These are phyloP conservation scores for Caenorhabditis uteleia DNA, from an alignment of 2,888 invertebrate species.

Conservation along the genomic window DNA sequence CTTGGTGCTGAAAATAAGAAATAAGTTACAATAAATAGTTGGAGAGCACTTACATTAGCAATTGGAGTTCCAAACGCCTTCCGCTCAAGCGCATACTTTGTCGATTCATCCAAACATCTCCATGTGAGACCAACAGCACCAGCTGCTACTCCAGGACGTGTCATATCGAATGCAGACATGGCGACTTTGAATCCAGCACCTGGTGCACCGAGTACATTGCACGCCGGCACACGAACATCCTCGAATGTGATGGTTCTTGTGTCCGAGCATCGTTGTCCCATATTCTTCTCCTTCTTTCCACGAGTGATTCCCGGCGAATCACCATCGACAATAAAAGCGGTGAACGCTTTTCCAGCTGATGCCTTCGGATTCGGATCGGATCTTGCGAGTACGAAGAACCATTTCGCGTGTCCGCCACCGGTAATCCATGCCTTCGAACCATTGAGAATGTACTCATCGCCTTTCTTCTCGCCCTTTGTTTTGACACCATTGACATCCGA, in stretches of 20 bases:
- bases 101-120: constrained; percentile 87
- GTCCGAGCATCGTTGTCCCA: constrained; percentile 95
- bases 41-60: constrained; percentile 70
- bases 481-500: constrained; percentile 91
- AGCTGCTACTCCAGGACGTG: constrained; percentile 81
- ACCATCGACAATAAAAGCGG: constrained; percentile 92
- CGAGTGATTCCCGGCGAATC: constrained; percentile 84
- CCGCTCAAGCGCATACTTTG: constrained; percentile 87
- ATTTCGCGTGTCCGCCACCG: constrained; percentile 93
- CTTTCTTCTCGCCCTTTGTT: constrained; percentile 76
- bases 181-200: constrained; percentile 78
- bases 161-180: constrained; percentile 94
- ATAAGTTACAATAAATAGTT: too few species aligned
- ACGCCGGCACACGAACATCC: constrained; percentile 90
- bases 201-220: constrained; percentile 49
- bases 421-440: constrained; percentile 77
- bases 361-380: constrained; percentile 89
- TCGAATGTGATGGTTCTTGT: constrained; percentile 90
- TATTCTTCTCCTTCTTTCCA: constrained; percentile 91
- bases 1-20: constrained; percentile 77
- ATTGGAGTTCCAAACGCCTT: constrained; percentile 85
- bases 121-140: constrained; percentile 89
- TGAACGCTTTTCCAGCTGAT: constrained; percentile 89
- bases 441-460: constrained; percentile 62
- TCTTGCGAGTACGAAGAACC: constrained; percentile 74